phyloP scores from a whole-genome alignment of 2,888 invertebrate genomes.

The Lymantria dispar region DNA sequence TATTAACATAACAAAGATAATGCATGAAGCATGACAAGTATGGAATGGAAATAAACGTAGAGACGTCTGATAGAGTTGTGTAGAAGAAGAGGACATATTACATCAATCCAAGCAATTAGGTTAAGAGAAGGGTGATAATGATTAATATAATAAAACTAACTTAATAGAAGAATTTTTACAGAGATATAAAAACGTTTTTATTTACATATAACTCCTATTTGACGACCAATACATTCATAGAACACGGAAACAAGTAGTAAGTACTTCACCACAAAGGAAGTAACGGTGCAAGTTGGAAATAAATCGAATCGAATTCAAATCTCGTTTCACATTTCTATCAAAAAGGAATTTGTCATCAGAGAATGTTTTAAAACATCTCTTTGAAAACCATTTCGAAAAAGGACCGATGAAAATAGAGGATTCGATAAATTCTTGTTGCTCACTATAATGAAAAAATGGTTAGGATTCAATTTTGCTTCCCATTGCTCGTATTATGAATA shows the following conservation, averaged over 20 bases:
- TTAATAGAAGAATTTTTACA: too few species aligned
- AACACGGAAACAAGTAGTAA: slow-evolving; percentile 14
- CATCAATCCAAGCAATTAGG: too few species aligned
- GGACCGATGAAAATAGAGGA: slow-evolving; percentile 6
- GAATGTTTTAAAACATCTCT: slow-evolving; percentile 17
- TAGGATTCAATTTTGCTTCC: slow-evolving; percentile 9
- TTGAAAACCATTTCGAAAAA: slow-evolving; percentile 11
- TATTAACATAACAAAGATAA: too few species aligned
- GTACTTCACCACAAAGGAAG: slow-evolving; percentile 12
- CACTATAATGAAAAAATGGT: slow-evolving; percentile 11
- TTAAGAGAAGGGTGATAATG: too few species aligned
- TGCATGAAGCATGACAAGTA: too few species aligned
- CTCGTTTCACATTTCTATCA: slow-evolving; percentile 21
- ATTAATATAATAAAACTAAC: too few species aligned
- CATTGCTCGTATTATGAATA: slow-evolving; percentile 3
- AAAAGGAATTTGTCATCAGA: slow-evolving; percentile 22
- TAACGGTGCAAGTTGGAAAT: slow-evolving; percentile 14
- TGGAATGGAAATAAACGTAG: too few species aligned
- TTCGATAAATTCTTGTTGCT: slow-evolving; percentile 10
- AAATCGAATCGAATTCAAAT: slow-evolving; percentile 24
- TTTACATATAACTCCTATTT: background rate
- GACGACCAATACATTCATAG: slow-evolving; percentile 6
- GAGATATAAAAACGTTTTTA: too few species aligned
- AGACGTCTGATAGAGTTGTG: too few species aligned
- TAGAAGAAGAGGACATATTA: too few species aligned